Percentiles rank a stretch among this genome's conserved stretches.
These are phyloP conservation scores for Cistogaster globosa DNA, from an alignment of 2,888 invertebrate genomes.

Conservation along the genomic window DNA sequence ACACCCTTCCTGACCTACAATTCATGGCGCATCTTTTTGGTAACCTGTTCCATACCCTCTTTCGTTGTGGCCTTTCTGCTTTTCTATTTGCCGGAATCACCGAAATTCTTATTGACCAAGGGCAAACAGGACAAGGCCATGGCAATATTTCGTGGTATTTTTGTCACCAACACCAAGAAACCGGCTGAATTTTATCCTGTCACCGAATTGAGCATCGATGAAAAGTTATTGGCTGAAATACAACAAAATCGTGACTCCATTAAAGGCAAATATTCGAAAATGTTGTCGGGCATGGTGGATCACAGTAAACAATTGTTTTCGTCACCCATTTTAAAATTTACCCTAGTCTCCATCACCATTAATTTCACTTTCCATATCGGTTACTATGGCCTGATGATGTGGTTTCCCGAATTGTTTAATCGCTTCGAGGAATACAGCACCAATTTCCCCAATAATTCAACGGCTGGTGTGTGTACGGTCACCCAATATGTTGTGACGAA, in stretches of 20 bases:
- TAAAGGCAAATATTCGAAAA: conserved; percentile 88
- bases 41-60: conserved; percentile 94
- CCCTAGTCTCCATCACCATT: conserved; percentile 92
- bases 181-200: conserved; percentile 90
- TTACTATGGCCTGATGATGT: conserved; percentile 98
- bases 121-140: conserved; percentile 92
- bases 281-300: conserved; percentile 90
- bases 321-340: conserved; percentile 92
- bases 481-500: conserved; percentile 89
- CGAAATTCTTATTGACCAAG: conserved; percentile 92
- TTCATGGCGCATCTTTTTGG: conserved; percentile 95
- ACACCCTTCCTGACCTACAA: conserved; percentile 90
- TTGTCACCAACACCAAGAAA: conserved; percentile 89
- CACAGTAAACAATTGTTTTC: conserved; percentile 92
- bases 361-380: conserved; percentile 97
- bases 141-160: conserved; percentile 91
- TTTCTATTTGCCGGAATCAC: conserved; percentile 94
- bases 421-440: conserved; percentile 92
- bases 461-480: conserved; percentile 89
- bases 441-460: conserved; percentile 86
- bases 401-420: conserved; percentile 97
- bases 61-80: conserved; percentile 93
- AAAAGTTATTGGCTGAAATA: conserved; percentile 82
- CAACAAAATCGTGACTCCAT: conserved; percentile 83
- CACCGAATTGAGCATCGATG: conserved; percentile 87